phyloP scores from a whole-genome alignment of 23 tunicate genomes.

The Phallusia fumigata region DNA sequence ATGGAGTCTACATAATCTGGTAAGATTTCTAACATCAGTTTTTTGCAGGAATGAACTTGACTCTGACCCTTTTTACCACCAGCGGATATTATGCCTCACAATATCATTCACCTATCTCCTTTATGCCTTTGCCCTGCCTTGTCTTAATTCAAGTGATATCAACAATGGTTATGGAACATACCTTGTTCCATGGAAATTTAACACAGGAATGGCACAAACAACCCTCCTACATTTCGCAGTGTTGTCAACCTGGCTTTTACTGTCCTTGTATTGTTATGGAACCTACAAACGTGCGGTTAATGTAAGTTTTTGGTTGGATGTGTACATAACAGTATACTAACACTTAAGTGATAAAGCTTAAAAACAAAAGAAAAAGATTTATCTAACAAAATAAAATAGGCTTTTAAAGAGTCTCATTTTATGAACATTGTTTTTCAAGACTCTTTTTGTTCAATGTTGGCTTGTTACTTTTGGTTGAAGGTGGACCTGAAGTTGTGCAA shows the following conservation, averaged over 20 bases:
- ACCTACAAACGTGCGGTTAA: background rate
- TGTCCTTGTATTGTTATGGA: background rate
- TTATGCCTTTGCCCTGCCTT: background rate
- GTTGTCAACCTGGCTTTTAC: background rate
- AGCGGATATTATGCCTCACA: background rate
- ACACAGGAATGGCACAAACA: background rate
- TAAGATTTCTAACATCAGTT: background rate
- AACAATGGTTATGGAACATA: too few species aligned
- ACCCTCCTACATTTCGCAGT: background rate
- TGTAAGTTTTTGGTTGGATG: background rate
- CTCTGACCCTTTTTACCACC: background rate
- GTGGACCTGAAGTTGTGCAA: too few species aligned
- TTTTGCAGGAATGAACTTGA: background rate
- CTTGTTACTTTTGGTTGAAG: too few species aligned
- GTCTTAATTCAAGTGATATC: background rate
- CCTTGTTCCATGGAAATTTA: background rate
- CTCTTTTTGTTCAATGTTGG: too few species aligned
- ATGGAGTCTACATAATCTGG: too few species aligned
- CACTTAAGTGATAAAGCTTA: too few species aligned
- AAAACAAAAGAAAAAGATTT: too few species aligned
- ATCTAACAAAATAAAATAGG: too few species aligned
- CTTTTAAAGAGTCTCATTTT: too few species aligned
- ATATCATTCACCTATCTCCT: background rate
- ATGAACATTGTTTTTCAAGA: too few species aligned
- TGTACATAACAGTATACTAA: background rate